phyloP scores from a whole-genome alignment of 1,140 invertebrate genomes.

The Solenopsis fugax region DNA sequence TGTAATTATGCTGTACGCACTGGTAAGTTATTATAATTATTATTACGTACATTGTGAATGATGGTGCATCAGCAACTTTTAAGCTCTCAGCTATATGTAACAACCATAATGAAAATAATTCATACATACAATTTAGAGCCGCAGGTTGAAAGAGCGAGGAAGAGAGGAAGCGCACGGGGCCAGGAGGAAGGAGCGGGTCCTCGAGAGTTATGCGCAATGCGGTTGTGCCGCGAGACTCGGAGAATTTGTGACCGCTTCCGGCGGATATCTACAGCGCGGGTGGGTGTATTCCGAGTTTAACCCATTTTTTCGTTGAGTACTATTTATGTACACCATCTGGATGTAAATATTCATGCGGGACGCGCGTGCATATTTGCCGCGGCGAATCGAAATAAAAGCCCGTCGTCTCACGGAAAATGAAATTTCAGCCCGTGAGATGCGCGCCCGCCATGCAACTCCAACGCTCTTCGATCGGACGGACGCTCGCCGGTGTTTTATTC shows the following conservation, averaged over 20 bases:
- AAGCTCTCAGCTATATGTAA: neutral
- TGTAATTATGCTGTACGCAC: neutral
- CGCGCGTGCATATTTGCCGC: conserved; percentile 50
- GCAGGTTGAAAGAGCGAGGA: neutral
- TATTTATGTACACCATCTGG: conserved; percentile 69
- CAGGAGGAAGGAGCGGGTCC: neutral
- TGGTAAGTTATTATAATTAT: neutral
- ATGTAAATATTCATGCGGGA: conserved; percentile 75
- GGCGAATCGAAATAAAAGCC: conserved; percentile 72
- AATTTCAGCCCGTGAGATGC: conserved; percentile 35
- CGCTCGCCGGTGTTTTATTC: conserved; percentile 23
- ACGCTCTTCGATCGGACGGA: conserved; percentile 1
- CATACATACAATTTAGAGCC: conserved; percentile 11
- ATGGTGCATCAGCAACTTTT: neutral
- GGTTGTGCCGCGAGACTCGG: conserved; percentile 61
- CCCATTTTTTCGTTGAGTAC: conserved; percentile 68
- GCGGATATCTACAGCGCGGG: conserved; percentile 58
- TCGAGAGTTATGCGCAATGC: conserved; percentile 73
- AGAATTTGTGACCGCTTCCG: conserved; percentile 66
- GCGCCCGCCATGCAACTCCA: conserved; percentile 7
- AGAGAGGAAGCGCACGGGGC: neutral
- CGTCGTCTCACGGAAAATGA: conserved; percentile 20
- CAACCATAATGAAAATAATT: conserved; percentile 28
- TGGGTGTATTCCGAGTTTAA: conserved; percentile 54
- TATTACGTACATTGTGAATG: neutral